phyloP scores from a whole-genome alignment of 2,113 vertebrate species.

The Boleophthalmus pectinirostris region DNA sequence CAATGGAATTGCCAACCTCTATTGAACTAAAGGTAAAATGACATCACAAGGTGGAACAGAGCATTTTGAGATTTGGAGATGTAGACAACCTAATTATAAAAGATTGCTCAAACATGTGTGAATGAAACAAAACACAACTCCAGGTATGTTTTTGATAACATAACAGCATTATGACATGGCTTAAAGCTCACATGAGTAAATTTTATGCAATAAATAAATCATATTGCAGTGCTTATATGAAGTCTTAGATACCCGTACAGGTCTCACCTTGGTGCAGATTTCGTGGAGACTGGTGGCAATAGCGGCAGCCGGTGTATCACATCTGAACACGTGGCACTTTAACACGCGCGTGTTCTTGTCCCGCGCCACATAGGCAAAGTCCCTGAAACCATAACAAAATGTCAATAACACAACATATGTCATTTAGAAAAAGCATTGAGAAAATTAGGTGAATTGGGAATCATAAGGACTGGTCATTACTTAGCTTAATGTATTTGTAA shows the following conservation, averaged over 20 bases:
- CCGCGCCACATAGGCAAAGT: conserved; percentile 97
- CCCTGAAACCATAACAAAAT: conserved; percentile 71
- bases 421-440: not conserved
- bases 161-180: too few species aligned
- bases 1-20: too few species aligned
- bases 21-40: too few species aligned
- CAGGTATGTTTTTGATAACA: too few species aligned
- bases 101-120: too few species aligned
- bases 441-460: not conserved
- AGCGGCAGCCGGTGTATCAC: conserved; percentile 96
- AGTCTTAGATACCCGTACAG: not conserved
- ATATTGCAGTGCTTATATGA: not conserved
- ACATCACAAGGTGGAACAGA: too few species aligned
- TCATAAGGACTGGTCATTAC: not conserved
- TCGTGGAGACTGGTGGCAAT: conserved; percentile 95
- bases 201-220: not conserved
- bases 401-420: not conserved
- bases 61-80: too few species aligned
- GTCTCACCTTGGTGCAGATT: conserved; percentile 92
- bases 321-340: conserved; percentile 98
- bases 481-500: conserved; percentile 14
- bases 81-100: too few species aligned
- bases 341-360: conserved; percentile 94
- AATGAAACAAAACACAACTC: too few species aligned
- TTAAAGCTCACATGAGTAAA: not conserved